A percentile compares a stretch with the other conserved stretches of the same genome.
phyloP scores from a whole-genome alignment of 1,140 invertebrate species.

The Pomphorhynchus laevis region DNA sequence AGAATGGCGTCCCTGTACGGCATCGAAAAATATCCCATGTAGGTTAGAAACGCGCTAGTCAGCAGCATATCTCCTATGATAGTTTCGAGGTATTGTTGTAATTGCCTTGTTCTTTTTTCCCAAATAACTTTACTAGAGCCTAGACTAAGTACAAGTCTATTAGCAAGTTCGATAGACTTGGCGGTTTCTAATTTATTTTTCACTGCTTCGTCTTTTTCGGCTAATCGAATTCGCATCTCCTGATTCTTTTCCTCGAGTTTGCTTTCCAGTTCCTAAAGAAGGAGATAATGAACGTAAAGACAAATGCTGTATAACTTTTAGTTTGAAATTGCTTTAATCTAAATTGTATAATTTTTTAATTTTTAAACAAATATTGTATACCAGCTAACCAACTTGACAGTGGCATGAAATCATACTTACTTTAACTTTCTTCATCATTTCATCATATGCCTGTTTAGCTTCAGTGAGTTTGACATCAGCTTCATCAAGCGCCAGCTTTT shows the following conservation, averaged over 20 bases:
- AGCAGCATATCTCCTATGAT: background rate
- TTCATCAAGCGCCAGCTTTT: background rate
- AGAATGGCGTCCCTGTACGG: background rate
- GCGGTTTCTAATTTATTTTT: constrained; percentile 18
- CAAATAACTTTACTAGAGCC: constrained; percentile 73
- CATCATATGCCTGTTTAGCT: background rate
- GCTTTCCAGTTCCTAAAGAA: background rate
- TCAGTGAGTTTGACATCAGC: background rate
- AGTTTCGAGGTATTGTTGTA: constrained; percentile 27
- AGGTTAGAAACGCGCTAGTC: background rate
- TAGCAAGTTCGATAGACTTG: constrained; percentile 51
- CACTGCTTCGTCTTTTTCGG: background rate
- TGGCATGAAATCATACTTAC: too few species aligned
- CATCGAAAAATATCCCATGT: background rate
- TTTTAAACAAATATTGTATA: too few species aligned
- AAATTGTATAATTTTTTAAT: too few species aligned
- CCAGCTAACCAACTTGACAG: too few species aligned
- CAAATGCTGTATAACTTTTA: too few species aligned
- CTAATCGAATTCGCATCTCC: background rate
- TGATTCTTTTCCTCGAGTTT: background rate
- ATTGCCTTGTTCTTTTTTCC: constrained; percentile 60
- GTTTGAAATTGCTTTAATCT: background rate
- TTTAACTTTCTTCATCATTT: background rate
- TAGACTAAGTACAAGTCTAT: constrained; percentile 55
- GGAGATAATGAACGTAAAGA: too few species aligned